Conservation (phyloP, 2,888 invertebrate species). For the Lumbricus terrestris region DNA sequence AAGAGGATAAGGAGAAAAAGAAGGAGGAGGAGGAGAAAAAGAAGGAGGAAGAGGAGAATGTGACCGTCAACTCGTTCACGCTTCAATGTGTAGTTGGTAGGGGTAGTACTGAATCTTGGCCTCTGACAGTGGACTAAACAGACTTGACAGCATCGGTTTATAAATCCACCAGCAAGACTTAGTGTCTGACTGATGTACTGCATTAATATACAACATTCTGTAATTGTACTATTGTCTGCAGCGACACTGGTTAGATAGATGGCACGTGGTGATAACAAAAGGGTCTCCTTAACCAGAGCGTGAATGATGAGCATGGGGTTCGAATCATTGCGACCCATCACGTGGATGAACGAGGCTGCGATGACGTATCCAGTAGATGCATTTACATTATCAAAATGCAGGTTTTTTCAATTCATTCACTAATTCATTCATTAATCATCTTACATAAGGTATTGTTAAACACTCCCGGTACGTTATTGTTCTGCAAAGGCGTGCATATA, state of each 20-base stretch:
- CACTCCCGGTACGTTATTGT: too few relatives aligned
- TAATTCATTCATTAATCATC: too few relatives aligned
- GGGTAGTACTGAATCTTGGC: neutral
- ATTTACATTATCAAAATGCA: too few relatives aligned
- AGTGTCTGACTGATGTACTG: neutral
- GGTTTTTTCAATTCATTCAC: too few relatives aligned
- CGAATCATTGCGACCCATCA: neutral
- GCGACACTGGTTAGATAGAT: neutral
- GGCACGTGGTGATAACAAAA: neutral
- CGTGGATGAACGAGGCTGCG: too few relatives aligned
- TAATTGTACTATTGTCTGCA: neutral
- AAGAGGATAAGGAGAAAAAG: too few relatives aligned
- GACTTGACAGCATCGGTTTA: neutral
- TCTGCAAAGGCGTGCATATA: too few relatives aligned
- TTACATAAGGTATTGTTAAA: too few relatives aligned
- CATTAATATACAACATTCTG: too few relatives aligned
- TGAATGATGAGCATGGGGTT: neutral
- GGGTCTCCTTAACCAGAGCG: neutral
- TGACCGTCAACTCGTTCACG: neutral
- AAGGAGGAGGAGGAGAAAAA: neutral
- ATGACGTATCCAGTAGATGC: too few relatives aligned
- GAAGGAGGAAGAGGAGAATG: neutral
- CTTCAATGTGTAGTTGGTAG: neutral
- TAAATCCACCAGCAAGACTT: neutral
- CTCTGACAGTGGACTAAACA: neutral